phyloP scores from a whole-genome alignment of 2,797 vertebrate species.

The Otus scops region DNA sequence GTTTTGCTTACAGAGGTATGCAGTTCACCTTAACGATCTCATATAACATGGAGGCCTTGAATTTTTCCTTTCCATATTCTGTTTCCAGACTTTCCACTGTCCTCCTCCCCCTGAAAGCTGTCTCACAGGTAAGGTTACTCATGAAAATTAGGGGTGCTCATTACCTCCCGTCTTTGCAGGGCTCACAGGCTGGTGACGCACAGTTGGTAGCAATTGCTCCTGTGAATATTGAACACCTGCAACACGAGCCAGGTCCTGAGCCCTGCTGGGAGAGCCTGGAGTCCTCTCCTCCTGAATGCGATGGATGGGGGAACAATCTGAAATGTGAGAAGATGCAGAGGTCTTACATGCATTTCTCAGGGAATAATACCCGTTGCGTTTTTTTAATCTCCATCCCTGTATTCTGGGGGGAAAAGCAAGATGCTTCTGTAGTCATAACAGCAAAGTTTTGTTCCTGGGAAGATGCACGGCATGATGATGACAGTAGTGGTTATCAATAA shows the following conservation, averaged over 20 bases:
- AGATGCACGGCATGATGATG: not conserved
- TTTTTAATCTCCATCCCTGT: not conserved
- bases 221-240: not conserved
- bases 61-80: conserved; percentile 9
- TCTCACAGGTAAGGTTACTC: conserved; percentile 24
- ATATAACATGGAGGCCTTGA: not conserved
- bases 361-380: not conserved
- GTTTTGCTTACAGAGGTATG: not conserved
- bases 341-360: not conserved
- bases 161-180: not conserved
- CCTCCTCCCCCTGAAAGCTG: not conserved
- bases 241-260: not conserved
- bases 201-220: not conserved
- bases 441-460: not conserved
- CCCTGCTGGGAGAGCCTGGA: not conserved
- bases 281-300: accelerated
- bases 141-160: not conserved
- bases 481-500: not conserved
- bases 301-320: not conserved
- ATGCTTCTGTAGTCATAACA: not conserved
- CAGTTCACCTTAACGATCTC: not conserved
- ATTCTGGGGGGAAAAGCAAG: not conserved
- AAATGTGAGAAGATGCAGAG: not conserved
- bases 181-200: not conserved
- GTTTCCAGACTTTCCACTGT: conserved; percentile 42